phyloP scores from a whole-genome alignment of 2,113 vertebrate species.

The Uria aalge region DNA sequence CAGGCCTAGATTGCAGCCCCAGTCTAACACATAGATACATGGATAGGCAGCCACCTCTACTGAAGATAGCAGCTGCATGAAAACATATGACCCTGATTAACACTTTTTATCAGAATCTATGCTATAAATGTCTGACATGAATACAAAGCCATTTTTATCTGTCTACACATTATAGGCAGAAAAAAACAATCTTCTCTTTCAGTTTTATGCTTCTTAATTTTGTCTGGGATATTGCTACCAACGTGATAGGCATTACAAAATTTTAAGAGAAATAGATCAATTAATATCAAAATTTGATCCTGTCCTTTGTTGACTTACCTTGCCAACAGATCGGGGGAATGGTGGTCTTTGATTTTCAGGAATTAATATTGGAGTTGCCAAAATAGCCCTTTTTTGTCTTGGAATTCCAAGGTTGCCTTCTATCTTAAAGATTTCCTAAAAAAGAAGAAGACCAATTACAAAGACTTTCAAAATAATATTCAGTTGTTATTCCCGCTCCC shows the following conservation, averaged over 20 bases:
- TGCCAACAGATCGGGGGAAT: constrained; percentile 87
- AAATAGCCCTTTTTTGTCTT: constrained; percentile 88
- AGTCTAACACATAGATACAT: background rate
- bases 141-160: background rate
- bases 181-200: background rate
- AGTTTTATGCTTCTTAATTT: background rate
- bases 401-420: constrained; percentile 74
- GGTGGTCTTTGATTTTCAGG: constrained; percentile 93
- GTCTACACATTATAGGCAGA: background rate
- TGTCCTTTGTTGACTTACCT: constrained; percentile 76
- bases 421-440: constrained; percentile 84
- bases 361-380: constrained; percentile 86
- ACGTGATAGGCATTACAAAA: background rate
- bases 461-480: background rate
- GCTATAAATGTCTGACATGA: background rate
- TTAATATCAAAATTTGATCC: background rate
- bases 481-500: background rate
- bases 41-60: background rate
- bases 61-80: background rate
- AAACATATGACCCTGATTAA: fast-evolving
- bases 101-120: background rate
- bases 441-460: background rate
- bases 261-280: background rate
- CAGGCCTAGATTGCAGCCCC: background rate
- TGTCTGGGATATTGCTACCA: background rate